phyloP scores from a whole-genome alignment of 2,888 invertebrate species.

The Apodemia hepburni region DNA sequence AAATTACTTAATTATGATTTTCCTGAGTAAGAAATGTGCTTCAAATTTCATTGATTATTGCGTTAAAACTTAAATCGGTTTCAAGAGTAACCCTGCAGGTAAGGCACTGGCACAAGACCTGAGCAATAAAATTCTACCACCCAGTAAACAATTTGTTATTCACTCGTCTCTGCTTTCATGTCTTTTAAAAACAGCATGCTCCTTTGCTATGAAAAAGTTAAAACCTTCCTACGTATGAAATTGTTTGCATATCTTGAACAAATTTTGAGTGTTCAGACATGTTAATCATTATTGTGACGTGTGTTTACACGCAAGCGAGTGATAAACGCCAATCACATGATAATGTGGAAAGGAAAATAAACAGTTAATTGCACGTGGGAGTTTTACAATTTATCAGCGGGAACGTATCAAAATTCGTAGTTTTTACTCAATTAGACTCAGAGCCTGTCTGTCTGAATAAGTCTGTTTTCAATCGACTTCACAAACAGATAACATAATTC shows the following conservation, averaged over 20 bases:
- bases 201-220: too few species aligned
- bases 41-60: too few species aligned
- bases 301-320: neutral
- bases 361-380: neutral
- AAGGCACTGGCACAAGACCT: too few species aligned
- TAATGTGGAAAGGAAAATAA: neutral
- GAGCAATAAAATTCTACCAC: too few species aligned
- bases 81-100: too few species aligned
- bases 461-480: neutral
- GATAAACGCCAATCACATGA: slow-evolving; percentile 6
- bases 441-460: neutral
- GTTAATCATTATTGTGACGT: slow-evolving; percentile 1
- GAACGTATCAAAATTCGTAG: neutral
- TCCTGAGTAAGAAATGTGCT: too few species aligned
- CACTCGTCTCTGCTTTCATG: too few species aligned
- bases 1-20: too few species aligned
- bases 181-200: too few species aligned
- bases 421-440: neutral
- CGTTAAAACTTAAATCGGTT: too few species aligned
- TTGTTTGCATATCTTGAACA: neutral
- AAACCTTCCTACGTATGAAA: too few species aligned
- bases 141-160: too few species aligned
- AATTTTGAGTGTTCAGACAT: neutral
- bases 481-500: neutral
- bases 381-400: neutral